Conservation (phyloP, 2,113 vertebrate genomes). For the Lagenorhynchus albirostris region DNA sequence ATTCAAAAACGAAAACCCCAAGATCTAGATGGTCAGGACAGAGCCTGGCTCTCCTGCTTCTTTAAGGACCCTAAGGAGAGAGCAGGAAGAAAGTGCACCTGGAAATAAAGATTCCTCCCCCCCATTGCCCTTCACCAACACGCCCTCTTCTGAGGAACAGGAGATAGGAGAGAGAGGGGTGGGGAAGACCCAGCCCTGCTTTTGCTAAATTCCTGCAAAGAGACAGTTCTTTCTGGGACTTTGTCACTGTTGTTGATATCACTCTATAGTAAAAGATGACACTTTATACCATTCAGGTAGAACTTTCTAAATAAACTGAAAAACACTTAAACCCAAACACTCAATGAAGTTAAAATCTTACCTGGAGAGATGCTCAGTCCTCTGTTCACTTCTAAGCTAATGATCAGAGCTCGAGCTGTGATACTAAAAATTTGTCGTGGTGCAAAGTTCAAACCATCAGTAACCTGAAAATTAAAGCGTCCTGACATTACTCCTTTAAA, state of each 20-base stretch:
- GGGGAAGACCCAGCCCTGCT: not conserved
- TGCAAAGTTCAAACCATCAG: conserved; percentile 92
- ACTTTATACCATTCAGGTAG: not conserved
- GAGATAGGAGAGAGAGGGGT: not conserved
- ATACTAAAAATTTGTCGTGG: conserved; percentile 92
- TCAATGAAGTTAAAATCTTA: conserved; percentile 71
- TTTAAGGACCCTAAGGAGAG: not conserved
- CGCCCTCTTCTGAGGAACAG: not conserved
- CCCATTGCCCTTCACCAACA: rapidly evolving
- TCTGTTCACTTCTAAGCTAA: conserved; percentile 87
- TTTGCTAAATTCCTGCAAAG: not conserved
- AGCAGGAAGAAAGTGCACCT: no score
- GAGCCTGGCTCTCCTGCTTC: not conserved
- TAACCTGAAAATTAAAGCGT: conserved; percentile 94
- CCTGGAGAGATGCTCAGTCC: conserved; percentile 91
- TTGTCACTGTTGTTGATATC: not conserved
- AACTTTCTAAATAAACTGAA: not conserved
- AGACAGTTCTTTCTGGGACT: not conserved
- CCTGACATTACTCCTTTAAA: conserved; percentile 89
- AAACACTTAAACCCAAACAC: not conserved
- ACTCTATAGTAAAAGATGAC: not conserved
- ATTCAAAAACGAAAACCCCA: not conserved
- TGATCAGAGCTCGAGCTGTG: conserved; percentile 83
- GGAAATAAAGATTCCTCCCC: not conserved
- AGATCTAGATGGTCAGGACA: not conserved